A percentile compares a stretch with the other conserved stretches of the same genome.
These are phyloP conservation scores for Aselliscus stoliczkanus DNA, from an alignment of 2,797 vertebrate genomes.

Conservation along the genomic window DNA sequence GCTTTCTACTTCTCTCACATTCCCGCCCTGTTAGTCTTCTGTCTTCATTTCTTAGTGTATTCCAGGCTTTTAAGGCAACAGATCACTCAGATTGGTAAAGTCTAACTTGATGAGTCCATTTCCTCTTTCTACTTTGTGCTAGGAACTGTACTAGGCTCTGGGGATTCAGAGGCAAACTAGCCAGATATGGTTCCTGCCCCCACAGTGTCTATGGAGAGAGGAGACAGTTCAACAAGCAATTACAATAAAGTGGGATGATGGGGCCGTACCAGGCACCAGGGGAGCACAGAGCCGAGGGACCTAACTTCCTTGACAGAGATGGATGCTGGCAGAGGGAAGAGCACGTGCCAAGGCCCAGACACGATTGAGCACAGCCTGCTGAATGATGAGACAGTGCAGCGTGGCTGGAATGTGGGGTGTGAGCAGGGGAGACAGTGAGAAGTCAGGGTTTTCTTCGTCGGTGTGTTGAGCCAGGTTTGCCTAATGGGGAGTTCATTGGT, in stretches of 20 bases:
- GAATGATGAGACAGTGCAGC: not conserved
- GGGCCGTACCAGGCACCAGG: not conserved
- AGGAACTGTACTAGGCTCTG: constrained; percentile 28
- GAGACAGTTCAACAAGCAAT: constrained; percentile 7
- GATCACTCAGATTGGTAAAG: not conserved
- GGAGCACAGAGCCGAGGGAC: not conserved
- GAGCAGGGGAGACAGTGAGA: not conserved
- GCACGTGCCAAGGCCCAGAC: not conserved
- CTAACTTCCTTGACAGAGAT: not conserved
- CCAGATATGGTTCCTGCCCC: not conserved
- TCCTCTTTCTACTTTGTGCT: constrained; percentile 30
- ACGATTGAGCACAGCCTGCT: not conserved
- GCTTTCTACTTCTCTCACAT: not conserved
- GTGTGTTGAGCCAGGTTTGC: not conserved
- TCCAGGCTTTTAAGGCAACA: constrained; percentile 20
- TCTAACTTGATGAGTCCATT: constrained; percentile 29
- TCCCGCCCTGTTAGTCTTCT: not conserved
- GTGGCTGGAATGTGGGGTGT: not conserved
- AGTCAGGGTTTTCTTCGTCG: not conserved
- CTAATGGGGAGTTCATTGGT: not conserved
- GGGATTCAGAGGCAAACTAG: constrained; percentile 21
- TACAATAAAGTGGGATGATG: not conserved
- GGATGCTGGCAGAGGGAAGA: not conserved
- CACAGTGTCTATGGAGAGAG: not conserved
- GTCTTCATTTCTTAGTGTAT: not conserved